These are phyloP conservation scores for Phorcus lineatus DNA, from an alignment of 2,888 invertebrate species.

Conservation along the genomic window DNA sequence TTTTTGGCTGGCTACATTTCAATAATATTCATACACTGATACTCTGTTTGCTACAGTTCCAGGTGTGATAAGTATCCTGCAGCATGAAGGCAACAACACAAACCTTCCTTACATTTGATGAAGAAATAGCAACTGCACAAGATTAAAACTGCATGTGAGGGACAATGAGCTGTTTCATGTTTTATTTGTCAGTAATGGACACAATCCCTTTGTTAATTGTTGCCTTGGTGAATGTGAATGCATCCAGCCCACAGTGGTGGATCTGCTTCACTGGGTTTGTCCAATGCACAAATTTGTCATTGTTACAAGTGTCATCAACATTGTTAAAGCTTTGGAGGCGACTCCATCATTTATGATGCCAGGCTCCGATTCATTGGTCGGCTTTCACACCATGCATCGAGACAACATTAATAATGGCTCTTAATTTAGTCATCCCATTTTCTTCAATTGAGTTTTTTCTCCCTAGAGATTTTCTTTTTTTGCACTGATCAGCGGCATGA, in stretches of 20 bases:
- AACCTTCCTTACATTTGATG: too few species aligned
- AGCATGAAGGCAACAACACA: too few species aligned
- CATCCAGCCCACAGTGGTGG: not conserved
- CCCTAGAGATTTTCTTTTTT: not conserved
- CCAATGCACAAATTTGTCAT: not conserved
- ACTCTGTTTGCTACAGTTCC: too few species aligned
- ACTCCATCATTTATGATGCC: conserved; percentile 2
- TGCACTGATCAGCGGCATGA: not conserved
- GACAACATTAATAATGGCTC: not conserved
- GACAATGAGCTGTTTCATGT: not conserved
- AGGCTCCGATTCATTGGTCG: not conserved
- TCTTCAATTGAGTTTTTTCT: conserved; percentile 1
- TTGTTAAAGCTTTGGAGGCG: not conserved
- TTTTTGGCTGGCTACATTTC: too few species aligned
- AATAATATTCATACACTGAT: too few species aligned
- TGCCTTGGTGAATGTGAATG: not conserved
- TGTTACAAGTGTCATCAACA: conserved; percentile 11
- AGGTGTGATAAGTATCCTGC: too few species aligned
- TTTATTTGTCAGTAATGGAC: not conserved
- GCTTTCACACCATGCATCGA: not conserved
- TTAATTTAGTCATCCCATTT: conserved; percentile 7
- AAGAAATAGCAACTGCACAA: too few species aligned
- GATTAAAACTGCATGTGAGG: not conserved
- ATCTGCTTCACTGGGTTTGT: not conserved
- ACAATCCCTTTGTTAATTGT: not conserved